These are phyloP conservation scores for Neosilurus mollespiculum DNA, from an alignment of 2,797 vertebrate genomes.

Conservation along the genomic window DNA sequence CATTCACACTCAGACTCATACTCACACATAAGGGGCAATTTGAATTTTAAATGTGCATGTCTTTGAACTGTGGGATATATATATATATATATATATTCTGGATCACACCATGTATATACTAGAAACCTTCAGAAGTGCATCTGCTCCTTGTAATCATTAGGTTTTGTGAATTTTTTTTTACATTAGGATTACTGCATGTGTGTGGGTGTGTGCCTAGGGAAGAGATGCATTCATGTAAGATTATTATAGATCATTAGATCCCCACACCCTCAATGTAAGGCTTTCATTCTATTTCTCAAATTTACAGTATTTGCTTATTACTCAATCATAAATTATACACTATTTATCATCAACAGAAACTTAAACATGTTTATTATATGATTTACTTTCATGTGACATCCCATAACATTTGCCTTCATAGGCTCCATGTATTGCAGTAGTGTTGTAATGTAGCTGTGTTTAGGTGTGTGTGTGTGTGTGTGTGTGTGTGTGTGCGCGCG, in stretches of 20 bases:
- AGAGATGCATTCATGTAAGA: constrained; percentile 5
- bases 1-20: no score
- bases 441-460: constrained; percentile 18
- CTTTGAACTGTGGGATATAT: no score
- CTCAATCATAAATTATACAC: not conserved
- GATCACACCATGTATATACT: not conserved
- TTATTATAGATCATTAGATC: constrained; percentile 18
- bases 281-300: constrained; percentile 16
- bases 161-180: constrained; percentile 1
- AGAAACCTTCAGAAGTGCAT: not conserved
- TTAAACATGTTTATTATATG: constrained; percentile 4
- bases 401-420: not conserved
- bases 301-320: constrained; percentile 3
- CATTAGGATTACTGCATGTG: constrained; percentile 2
- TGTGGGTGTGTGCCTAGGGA: not conserved
- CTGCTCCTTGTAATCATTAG: constrained; percentile 1
- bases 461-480: not conserved
- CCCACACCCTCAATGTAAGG: not conserved
- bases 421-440: not conserved
- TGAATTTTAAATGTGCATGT: no score
- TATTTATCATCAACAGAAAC: not conserved
- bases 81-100: not conserved
- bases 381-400: constrained; percentile 2
- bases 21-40: no score
- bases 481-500: constrained; percentile 26